A percentile compares a stretch with the other conserved stretches of the same genome.
phyloP scores from a whole-genome alignment of 2,888 invertebrate genomes.

The Polydrusus cervinus region DNA sequence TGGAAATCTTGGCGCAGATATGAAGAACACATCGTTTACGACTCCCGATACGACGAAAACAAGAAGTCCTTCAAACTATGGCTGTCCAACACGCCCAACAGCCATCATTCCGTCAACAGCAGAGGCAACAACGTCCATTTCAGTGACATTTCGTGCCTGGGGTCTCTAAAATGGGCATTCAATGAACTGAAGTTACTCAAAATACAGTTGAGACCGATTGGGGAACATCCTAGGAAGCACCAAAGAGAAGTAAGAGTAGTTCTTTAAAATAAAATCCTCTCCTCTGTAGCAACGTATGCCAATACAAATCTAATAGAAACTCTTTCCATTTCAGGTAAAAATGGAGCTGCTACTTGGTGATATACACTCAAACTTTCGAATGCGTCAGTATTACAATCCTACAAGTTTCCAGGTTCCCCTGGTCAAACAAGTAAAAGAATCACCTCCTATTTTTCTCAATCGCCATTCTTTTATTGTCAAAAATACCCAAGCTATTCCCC shows the following conservation, averaged over 20 bases:
- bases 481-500: slow-evolving; percentile 64
- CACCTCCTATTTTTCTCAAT: slow-evolving; percentile 59
- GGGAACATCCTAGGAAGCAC: slow-evolving; percentile 52
- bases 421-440: slow-evolving; percentile 64
- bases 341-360: slow-evolving; percentile 74
- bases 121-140: slow-evolving; percentile 61
- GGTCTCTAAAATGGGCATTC: slow-evolving; percentile 72
- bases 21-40: slow-evolving; percentile 66
- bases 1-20: slow-evolving; percentile 67
- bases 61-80: slow-evolving; percentile 59
- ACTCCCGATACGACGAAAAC: slow-evolving; percentile 60
- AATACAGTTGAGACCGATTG: slow-evolving; percentile 70
- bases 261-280: background rate
- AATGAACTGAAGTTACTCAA: slow-evolving; percentile 74
- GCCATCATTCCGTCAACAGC: slow-evolving; percentile 59
- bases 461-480: slow-evolving; percentile 62
- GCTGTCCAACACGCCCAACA: slow-evolving; percentile 58
- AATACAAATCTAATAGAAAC: no score
- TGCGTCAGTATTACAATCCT: slow-evolving; percentile 72
- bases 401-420: slow-evolving; percentile 75
- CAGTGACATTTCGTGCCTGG: slow-evolving; percentile 71
- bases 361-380: slow-evolving; percentile 70
- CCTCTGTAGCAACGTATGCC: no score
- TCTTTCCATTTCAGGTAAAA: slow-evolving; percentile 58
- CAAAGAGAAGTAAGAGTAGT: slow-evolving; percentile 41